A percentile compares a stretch with the other conserved stretches of the same genome.
Evolutionary conservation across 2,113 vertebrate genomes (phyloP).

Genomic region (Oostethus manadensis): DNA sequence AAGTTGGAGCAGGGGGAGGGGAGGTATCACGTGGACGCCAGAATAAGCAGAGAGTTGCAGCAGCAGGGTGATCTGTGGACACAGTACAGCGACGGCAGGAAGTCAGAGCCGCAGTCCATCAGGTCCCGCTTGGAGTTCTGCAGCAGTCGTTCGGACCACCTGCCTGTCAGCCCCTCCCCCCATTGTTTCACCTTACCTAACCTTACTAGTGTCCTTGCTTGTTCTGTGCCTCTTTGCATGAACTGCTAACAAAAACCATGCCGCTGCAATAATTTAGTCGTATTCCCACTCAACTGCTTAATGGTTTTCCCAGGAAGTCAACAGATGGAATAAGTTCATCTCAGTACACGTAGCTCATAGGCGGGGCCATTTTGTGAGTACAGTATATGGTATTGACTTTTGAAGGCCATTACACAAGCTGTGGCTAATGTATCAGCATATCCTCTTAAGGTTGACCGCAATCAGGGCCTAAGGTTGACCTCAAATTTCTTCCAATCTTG

Average conservation of each 20-base stretch:
- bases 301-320: not conserved
- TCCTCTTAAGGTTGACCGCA: too few species aligned
- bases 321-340: slow-evolving; percentile 13
- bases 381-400: slow-evolving; percentile 19
- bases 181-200: slow-evolving; percentile 33
- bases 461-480: too few species aligned
- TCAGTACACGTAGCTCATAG: not conserved
- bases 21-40: slow-evolving; percentile 57
- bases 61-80: slow-evolving; percentile 38
- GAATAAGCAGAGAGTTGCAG: slow-evolving; percentile 52
- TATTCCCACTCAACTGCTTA: not conserved
- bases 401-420: slow-evolving; percentile 15
- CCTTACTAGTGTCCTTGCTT: slow-evolving; percentile 5
- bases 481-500: too few species aligned
- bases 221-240: not conserved
- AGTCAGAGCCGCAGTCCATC: slow-evolving; percentile 32
- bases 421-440: not conserved
- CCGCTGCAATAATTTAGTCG: slow-evolving; percentile 6
- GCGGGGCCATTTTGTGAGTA: not conserved
- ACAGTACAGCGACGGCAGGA: slow-evolving; percentile 32
- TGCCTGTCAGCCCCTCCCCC: slow-evolving; percentile 44
- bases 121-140: slow-evolving; percentile 43
- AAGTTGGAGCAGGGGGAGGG: slow-evolving; percentile 11
- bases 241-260: slow-evolving; percentile 4
- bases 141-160: slow-evolving; percentile 22